Evolutionary conservation across 2,797 vertebrate genomes (phyloP), one percentile per base, ranked within the genome.

Genomic region (Amniataba percoides): DNA sequence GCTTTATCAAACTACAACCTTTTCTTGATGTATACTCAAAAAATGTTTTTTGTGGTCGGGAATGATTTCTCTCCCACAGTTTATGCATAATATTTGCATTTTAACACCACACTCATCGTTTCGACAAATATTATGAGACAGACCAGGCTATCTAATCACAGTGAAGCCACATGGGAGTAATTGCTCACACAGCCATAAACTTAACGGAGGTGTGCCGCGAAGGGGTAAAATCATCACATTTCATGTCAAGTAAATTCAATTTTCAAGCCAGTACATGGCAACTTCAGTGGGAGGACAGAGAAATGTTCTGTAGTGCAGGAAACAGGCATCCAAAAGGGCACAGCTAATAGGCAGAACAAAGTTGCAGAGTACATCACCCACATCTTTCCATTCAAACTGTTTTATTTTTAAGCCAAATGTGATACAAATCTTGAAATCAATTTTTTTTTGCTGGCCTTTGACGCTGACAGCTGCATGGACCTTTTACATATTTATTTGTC

Each of bases 81-180:
- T 70, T 56, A 27, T 85, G 80, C 74, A 74, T 81, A 74, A 70
- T 61, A 82, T 87, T 87, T 66, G 39, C 72, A 83, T 82, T 78
- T 82, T 68, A 58, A 84, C 19, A 21, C 42, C 31, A 46, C 42
- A 19, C 31, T 74, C 25, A 51, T 58, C 12, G 19, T 80, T 81
- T 74, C 36, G 25, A 48, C 19, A 73, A 74, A 80, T 70, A 69
- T 71, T 58, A 71, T 74, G 70, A 72, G 74, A 84, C 75, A 62
- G 78, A 60, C 51, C 62, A 13, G 77, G 57, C 72, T 21, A 71
- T 78, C 61, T 81, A 62, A 83, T 83, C 42, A 51, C 73, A 66
- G 56, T 57, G 43, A 71, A 74, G 63, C 71, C 80, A 46, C 74
- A 74, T 58, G 76, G 65, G 74, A 70, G 66, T 78, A 78, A 83